Evolutionary conservation across 2,888 invertebrate species (phyloP).

Genomic region (Leptarthrus brevirostris): DNA sequence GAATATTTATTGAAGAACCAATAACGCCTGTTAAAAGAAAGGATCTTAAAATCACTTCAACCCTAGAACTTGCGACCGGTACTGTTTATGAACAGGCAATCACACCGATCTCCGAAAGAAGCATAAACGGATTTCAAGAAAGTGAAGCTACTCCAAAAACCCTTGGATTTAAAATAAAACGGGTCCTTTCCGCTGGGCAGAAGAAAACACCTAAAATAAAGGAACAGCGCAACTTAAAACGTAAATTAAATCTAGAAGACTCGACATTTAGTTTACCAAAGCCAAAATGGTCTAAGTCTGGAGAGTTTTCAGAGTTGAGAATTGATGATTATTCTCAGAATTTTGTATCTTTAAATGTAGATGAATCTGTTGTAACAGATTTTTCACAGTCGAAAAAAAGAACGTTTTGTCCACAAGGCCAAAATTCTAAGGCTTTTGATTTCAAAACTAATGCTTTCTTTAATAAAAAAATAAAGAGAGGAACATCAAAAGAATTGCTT

Average conservation of each 20-base stretch:
- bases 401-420: not conserved
- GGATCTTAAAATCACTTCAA: slow-evolving; percentile 8
- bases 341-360: slow-evolving; percentile 17
- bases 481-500: slow-evolving; percentile 55
- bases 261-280: slow-evolving; percentile 55
- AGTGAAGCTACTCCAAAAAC: slow-evolving; percentile 34
- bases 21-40: not conserved
- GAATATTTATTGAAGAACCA: slow-evolving; percentile 34
- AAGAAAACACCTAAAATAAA: slow-evolving; percentile 50
- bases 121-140: slow-evolving; percentile 33
- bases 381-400: slow-evolving; percentile 51
- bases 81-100: slow-evolving; percentile 60
- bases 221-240: slow-evolving; percentile 51
- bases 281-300: slow-evolving; percentile 58
- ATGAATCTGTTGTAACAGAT: slow-evolving; percentile 52
- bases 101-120: slow-evolving; percentile 57
- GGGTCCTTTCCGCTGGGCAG: slow-evolving; percentile 54
- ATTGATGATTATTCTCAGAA: not conserved
- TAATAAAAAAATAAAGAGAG: slow-evolving; percentile 54
- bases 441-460: slow-evolving; percentile 57
- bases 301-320: slow-evolving; percentile 50
- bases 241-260: slow-evolving; percentile 54
- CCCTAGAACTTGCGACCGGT: slow-evolving; percentile 58
- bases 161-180: slow-evolving; percentile 57
- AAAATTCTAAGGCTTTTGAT: slow-evolving; percentile 46